A percentile compares a stretch with the other conserved stretches of the same genome.
These are phyloP conservation scores for Carlito syrichta DNA, from an alignment of 2,113 vertebrate species.

Conservation along the genomic window DNA sequence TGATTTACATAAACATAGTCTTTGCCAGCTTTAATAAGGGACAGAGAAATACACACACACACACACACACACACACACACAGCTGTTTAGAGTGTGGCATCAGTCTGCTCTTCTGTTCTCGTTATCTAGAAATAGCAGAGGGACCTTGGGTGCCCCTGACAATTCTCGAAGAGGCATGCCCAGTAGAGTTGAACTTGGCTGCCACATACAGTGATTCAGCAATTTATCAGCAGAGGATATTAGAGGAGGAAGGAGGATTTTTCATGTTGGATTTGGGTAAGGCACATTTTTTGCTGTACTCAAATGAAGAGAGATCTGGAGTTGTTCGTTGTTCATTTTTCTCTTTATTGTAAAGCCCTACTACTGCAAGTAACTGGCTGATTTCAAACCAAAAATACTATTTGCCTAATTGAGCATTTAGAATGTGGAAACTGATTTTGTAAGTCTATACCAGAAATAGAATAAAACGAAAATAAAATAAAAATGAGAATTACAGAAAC, in stretches of 20 bases:
- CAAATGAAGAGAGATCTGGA: not conserved
- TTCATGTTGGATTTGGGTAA: not conserved
- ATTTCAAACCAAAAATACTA: not conserved
- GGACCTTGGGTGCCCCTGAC: constrained; percentile 8
- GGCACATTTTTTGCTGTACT: not conserved
- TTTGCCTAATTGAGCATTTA: not conserved
- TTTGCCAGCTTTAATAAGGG: not conserved
- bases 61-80: not conserved
- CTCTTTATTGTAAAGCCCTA: not conserved
- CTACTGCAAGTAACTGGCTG: not conserved
- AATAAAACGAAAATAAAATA: not conserved
- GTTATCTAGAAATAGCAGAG: constrained; percentile 44
- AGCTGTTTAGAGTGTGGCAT: not conserved
- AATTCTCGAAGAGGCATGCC: not conserved
- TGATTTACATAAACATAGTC: not conserved
- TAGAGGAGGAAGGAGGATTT: not conserved
- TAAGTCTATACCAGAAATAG: not conserved
- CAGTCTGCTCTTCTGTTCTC: not conserved
- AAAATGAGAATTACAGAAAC: constrained; percentile 12
- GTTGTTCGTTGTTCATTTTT: not conserved
- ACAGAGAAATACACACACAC: not conserved
- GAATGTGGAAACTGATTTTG: not conserved
- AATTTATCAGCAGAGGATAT: not conserved
- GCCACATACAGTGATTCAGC: constrained; percentile 45
- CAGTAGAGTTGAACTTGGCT: not conserved